Evolutionary conservation across 2,888 invertebrate species (phyloP), one percentile per base, ranked within the genome.

Genomic region (Apamea anceps): DNA sequence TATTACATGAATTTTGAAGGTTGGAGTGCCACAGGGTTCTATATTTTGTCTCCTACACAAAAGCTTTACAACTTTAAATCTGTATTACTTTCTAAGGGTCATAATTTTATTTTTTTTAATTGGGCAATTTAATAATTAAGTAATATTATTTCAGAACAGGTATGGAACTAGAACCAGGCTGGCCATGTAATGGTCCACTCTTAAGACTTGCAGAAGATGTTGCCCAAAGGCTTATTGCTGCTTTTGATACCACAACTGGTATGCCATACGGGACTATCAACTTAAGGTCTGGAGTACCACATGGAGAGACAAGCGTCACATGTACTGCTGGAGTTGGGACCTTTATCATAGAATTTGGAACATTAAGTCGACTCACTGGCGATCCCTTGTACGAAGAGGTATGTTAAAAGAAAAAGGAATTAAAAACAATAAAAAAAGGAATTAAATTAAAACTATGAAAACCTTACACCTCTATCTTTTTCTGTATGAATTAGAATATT

Each of bases 191-290:
- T 93, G 99, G 99, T 0, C 99, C 99, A 0, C 95, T 99, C 4
- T 96, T 99, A 13, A 97, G 98, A 32, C 96, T 99, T 86, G 99
- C 99, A 0, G 99, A 99, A 94, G 99, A 99, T 95, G 99, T 99
- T 54, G 99, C 99, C 0, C 98, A 98, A 82, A 97, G 99, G 90
- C 96, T 99, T 25, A 97, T 99, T 72, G 98, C 99, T 51, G 99
- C 99, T 1, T 99, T 99, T 94, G 98, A 99, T 91, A 99, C 99
- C 0, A 98, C 98, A 54, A 98, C 99, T 18, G 99, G 99, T 3
- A 99, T 99, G 99, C 99, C 99, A 0, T 99, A 99, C 96, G 99
- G 99, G 13, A 99, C 99, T 0, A 99, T 99, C 0, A 99, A 99
- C 94, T 96, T 99, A 60, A 97, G 98, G 75, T 97, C 98, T 92